Percentiles rank a stretch among this genome's conserved stretches.
Conservation (phyloP, 2,888 invertebrate genomes). For the Salpingus planirostris region DNA sequence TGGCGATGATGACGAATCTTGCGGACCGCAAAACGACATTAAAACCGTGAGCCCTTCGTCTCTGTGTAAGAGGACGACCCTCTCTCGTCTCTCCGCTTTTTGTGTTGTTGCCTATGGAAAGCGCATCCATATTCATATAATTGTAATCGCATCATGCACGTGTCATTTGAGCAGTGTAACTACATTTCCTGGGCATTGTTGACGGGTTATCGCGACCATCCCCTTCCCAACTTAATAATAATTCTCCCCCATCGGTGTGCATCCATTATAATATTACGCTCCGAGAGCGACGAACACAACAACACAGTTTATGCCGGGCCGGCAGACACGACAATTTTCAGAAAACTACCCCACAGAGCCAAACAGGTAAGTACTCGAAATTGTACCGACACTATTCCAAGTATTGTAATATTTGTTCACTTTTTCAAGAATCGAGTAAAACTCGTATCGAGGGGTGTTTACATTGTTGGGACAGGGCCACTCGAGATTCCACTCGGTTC, state of each 20-base stretch:
- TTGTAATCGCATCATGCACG: constrained; percentile 42
- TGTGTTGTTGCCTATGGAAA: constrained; percentile 11
- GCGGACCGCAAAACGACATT: too few relatives aligned
- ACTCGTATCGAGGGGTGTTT: too few relatives aligned
- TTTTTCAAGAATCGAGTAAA: too few relatives aligned
- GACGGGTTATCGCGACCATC: constrained; percentile 33
- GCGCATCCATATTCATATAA: constrained; percentile 39
- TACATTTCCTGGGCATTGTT: constrained; percentile 41
- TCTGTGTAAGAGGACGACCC: too few relatives aligned
- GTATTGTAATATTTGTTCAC: too few relatives aligned
- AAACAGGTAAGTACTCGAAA: too few relatives aligned
- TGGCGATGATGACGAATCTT: too few relatives aligned
- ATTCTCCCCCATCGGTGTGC: constrained; percentile 4
- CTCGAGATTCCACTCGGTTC: too few relatives aligned
- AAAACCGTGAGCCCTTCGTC: too few relatives aligned
- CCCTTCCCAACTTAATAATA: constrained; percentile 22
- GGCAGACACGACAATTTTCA: constrained; percentile 7
- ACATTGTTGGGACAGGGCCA: too few relatives aligned
- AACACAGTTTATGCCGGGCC: constrained; percentile 7
- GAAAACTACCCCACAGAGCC: constrained; percentile 1
- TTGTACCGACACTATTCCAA: too few relatives aligned
- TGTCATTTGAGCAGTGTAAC: constrained; percentile 40
- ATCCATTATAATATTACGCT: constrained; percentile 1
- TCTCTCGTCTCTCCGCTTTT: background rate
- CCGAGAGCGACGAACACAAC: constrained; percentile 1